Percentiles rank a stretch among this genome's conserved stretches.
phyloP scores from a whole-genome alignment of 2,888 invertebrate genomes.

The Himalopsyche kuldschensis region DNA sequence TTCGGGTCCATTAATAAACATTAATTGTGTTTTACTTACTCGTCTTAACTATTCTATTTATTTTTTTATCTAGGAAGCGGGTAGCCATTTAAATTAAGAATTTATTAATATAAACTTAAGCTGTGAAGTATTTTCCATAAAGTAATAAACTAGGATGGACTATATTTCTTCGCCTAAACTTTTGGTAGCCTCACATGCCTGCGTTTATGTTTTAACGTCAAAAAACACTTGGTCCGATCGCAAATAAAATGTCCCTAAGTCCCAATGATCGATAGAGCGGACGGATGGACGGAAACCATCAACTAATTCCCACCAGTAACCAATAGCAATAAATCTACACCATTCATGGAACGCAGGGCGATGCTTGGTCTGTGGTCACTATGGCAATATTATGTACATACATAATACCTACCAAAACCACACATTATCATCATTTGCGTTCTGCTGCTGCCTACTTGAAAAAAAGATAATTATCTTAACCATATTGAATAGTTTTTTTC shows the following conservation, averaged over 20 bases:
- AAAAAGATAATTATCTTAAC: too few relatives aligned
- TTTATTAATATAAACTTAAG: too few relatives aligned
- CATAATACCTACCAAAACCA: too few relatives aligned
- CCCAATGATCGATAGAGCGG: constrained; percentile 26
- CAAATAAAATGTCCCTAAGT: background rate
- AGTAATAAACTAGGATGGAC: background rate
- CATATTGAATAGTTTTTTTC: too few relatives aligned
- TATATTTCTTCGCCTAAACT: background rate
- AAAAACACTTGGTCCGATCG: background rate
- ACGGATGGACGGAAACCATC: constrained; percentile 11
- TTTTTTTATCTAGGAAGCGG: too few relatives aligned
- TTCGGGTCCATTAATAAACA: too few relatives aligned
- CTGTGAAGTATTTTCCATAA: too few relatives aligned
- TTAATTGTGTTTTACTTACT: too few relatives aligned
- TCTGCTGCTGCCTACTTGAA: too few relatives aligned
- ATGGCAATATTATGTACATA: background rate
- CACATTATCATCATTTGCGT: too few relatives aligned
- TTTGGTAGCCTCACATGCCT: background rate
- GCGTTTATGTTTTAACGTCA: background rate
- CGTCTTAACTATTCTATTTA: too few relatives aligned
- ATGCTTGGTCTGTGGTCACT: background rate
- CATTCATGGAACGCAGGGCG: constrained; percentile 28
- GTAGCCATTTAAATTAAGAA: too few relatives aligned
- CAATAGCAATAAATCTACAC: constrained; percentile 33
- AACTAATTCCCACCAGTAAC: constrained; percentile 38